Evolutionary conservation across 2,888 invertebrate species (phyloP), one percentile per base, ranked within the genome.

Genomic region (Chirona hameri): DNA sequence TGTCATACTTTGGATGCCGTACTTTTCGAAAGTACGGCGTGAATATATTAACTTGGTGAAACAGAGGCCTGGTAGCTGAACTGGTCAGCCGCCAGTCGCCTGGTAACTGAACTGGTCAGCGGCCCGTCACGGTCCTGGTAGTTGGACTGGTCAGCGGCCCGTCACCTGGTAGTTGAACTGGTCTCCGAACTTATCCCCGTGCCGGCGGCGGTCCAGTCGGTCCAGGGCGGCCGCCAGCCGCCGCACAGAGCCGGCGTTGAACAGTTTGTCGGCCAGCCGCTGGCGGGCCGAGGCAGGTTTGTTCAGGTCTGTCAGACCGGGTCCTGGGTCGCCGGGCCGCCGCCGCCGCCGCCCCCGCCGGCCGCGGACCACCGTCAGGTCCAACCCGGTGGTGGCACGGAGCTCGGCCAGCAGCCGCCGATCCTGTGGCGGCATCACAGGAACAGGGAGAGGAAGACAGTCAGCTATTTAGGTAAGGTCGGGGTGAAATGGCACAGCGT

Each of bases 171-270:
- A 90, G 85, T 90, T 88, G 86, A 90, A 90, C 85, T 90, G 90
- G 85, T 90, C 90, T 4, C 89, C 89, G 87, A 89, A 90, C 86
- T 90, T 90, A 85, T 90, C 90, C 82, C 86, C 84, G 83, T 86
- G 87, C 82, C 86, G 86, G 83, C 89, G 89, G 81, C 87, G 86
- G 83, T 89, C 90, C 2, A 88, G 84, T 46, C 86, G 86, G 86
- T 90, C 89, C 83, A 90, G 83, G 15, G 87, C 86, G 31, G 86
- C 85, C n/a, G 89, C 88, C 29, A 90, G 89, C 84, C 89, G 86
- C 85, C 88, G 89, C 85, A 90, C 84, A 4, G 90, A 86, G 46
- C 87, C 85, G 84, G 89, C 90, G 85, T 89, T 90, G 82, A 91
- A 89, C 27, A 91, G 86, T 85, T 89, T 90, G 82, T 88, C 89